A percentile compares a stretch with the other conserved stretches of the same genome.
These are phyloP conservation scores for Varanus salvator DNA, from an alignment of 2,113 vertebrate species.

Conservation along the genomic window DNA sequence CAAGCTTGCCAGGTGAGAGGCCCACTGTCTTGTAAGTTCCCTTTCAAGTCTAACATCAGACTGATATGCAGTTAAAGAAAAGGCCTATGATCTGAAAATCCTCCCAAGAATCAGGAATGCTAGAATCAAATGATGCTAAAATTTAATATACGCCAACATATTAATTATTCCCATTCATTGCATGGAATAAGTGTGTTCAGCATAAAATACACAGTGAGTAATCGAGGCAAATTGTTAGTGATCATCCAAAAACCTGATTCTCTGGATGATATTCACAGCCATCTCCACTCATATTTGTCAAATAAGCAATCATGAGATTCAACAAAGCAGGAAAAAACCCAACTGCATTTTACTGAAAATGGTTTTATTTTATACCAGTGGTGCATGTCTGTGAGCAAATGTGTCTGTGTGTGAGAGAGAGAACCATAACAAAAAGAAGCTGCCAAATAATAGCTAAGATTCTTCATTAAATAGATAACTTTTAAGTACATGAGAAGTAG, in stretches of 20 bases:
- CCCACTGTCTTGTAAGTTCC: background rate
- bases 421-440: background rate
- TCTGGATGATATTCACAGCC: background rate
- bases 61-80: background rate
- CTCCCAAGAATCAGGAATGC: background rate
- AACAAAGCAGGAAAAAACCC: background rate
- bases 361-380: background rate
- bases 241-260: background rate
- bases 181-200: background rate
- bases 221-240: background rate
- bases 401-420: background rate
- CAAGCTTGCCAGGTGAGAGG: background rate
- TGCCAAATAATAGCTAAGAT: background rate
- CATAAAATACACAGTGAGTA: background rate
- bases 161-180: background rate
- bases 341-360: background rate
- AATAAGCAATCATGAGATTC: background rate
- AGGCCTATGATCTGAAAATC: background rate
- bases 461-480: slow-evolving; percentile 34
- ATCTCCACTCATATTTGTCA: slow-evolving; percentile 2
- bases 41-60: background rate
- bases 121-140: background rate
- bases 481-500: background rate
- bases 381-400: background rate
- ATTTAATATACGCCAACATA: background rate